Percentiles rank a stretch among this genome's conserved stretches.
Evolutionary conservation across 2,888 invertebrate species (phyloP).

Genomic region (Brenthis hecate): DNA sequence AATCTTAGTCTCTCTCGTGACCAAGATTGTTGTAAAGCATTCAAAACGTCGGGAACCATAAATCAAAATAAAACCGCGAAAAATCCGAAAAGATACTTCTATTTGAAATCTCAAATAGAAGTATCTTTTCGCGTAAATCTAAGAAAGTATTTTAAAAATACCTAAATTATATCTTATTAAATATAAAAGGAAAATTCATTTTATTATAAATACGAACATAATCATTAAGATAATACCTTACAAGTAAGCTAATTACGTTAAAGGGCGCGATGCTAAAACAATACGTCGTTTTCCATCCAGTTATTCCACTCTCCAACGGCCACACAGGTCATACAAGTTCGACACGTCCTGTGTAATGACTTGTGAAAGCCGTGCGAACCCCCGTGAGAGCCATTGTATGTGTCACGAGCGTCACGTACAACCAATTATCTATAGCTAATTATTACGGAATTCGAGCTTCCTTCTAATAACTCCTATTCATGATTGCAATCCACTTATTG

Average conservation of each 20-base stretch:
- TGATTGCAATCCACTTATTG: conserved; percentile 3
- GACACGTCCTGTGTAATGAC: conserved; percentile 66
- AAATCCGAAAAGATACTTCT: too few relatives aligned
- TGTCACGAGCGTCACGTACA: conserved; percentile 51
- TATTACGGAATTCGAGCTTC: conserved; percentile 43
- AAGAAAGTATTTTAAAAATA: too few relatives aligned
- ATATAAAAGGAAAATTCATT: too few relatives aligned
- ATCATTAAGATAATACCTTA: too few relatives aligned
- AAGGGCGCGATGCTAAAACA: conserved; percentile 11
- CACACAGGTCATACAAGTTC: conserved; percentile 29
- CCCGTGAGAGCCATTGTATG: conserved; percentile 43
- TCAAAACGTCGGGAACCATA: too few relatives aligned
- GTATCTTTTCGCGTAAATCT: too few relatives aligned
- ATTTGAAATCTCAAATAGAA: too few relatives aligned
- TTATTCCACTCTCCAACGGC: conserved; percentile 11
- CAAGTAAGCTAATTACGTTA: conserved; percentile 1
- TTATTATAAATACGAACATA: too few relatives aligned
- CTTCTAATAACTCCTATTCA: conserved; percentile 13
- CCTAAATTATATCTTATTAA: too few relatives aligned
- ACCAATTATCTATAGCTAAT: conserved; percentile 66
- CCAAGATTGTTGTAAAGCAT: too few relatives aligned
- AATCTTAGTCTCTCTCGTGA: too few relatives aligned
- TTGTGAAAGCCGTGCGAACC: conserved; percentile 75
- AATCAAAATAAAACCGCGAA: too few relatives aligned
- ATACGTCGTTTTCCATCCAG: conserved; percentile 13